Conservation (phyloP, 2,113 vertebrate genomes). For the Porphyrio hochstetteri region DNA sequence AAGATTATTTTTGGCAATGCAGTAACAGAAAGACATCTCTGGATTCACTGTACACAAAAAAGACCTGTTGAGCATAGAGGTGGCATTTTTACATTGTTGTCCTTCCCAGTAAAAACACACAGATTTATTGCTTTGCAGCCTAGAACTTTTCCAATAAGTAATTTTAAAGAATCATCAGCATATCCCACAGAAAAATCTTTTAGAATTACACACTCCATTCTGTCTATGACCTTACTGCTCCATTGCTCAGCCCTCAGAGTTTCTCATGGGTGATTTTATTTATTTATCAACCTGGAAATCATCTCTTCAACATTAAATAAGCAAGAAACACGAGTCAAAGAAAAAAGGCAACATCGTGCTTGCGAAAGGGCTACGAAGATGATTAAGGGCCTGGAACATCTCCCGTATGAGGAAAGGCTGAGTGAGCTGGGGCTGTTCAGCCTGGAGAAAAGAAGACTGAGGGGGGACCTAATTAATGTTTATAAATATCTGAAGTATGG, state of each 20-base stretch:
- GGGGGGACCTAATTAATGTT: no score
- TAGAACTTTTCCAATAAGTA: not conserved
- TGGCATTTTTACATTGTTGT: not conserved
- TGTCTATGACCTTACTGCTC: not conserved
- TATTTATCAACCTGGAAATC: conserved; percentile 42
- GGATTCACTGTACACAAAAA: not conserved
- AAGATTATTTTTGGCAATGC: not conserved
- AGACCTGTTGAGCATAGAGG: not conserved
- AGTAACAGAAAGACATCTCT: not conserved
- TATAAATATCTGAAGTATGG: no score
- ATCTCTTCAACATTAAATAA: conserved; percentile 5
- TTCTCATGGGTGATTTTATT: conserved; percentile 11
- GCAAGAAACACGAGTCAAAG: not conserved
- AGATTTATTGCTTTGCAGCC: conserved; percentile 12
- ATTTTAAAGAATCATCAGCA: conserved; percentile 11
- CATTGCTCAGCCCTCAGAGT: not conserved
- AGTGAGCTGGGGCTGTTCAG: no score
- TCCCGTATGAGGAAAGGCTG: no score
- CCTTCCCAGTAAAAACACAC: conserved; percentile 26
- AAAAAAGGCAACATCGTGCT: not conserved
- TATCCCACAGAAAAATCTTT: conserved; percentile 13
- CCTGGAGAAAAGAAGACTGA: no score
- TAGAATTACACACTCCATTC: not conserved
- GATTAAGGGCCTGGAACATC: no score
- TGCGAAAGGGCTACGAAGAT: no score